Evolutionary conservation across 1,140 invertebrate genomes (phyloP).

Genomic region (Goniozus legneri): DNA sequence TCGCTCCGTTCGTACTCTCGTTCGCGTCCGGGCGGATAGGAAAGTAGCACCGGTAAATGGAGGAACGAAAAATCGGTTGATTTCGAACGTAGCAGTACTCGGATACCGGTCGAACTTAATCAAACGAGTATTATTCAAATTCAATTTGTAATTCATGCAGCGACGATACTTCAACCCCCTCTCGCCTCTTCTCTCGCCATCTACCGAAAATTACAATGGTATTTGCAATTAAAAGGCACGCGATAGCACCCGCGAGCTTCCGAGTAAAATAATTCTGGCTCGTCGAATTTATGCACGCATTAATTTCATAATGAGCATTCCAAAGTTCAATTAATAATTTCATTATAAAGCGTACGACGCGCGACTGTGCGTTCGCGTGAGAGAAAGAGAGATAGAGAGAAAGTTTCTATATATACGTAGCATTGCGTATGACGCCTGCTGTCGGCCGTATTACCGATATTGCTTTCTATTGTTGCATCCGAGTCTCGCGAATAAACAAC

Average conservation of each 20-base stretch:
- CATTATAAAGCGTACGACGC: background rate
- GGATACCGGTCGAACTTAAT: background rate
- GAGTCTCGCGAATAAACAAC: too few relatives aligned
- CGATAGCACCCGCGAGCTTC: background rate
- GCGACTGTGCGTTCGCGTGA: too few relatives aligned
- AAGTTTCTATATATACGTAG: too few relatives aligned
- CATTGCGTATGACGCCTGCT: too few relatives aligned
- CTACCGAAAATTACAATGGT: background rate
- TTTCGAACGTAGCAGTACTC: background rate
- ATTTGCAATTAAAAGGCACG: background rate
- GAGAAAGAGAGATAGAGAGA: too few relatives aligned
- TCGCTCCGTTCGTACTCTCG: too few relatives aligned
- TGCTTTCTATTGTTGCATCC: too few relatives aligned
- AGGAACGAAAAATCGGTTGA: background rate
- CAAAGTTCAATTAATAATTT: background rate
- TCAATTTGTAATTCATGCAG: background rate
- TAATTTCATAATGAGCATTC: background rate
- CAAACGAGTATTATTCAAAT: background rate
- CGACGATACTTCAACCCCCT: background rate
- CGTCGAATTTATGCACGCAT: background rate
- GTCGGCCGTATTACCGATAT: too few relatives aligned
- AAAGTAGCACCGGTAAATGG: background rate
- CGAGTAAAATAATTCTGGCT: background rate
- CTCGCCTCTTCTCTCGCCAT: too few relatives aligned
- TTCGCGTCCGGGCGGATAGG: background rate